phyloP scores from a whole-genome alignment of 2,888 invertebrate genomes.

The Chrysina gloriosa region DNA sequence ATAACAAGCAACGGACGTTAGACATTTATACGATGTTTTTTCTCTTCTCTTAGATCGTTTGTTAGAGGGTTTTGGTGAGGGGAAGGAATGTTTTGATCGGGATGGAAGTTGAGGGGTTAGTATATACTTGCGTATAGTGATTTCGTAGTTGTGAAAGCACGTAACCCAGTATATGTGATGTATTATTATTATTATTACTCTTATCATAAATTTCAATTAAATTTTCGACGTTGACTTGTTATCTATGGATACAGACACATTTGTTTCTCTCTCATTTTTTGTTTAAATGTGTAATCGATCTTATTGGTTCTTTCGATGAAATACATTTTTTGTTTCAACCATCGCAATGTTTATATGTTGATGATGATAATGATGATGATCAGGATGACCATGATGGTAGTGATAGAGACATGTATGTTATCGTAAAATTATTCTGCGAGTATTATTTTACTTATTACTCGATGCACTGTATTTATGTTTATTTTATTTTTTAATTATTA shows the following conservation, averaged over 20 bases:
- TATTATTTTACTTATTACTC: no score
- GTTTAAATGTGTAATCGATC: conserved; percentile 36
- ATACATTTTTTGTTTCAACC: no score
- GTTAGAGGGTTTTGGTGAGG: no score
- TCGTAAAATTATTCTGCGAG: not conserved
- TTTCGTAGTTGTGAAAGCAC: conserved; percentile 39
- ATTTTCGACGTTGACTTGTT: conserved; percentile 35
- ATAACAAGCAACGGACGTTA: conserved; percentile 14
- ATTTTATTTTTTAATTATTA: not conserved
- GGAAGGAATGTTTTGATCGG: no score
- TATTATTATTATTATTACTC: conserved; percentile 19
- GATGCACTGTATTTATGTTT: conserved; percentile 26
- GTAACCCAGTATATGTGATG: conserved; percentile 44
- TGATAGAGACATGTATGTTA: conserved; percentile 8
- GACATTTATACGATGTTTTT: conserved; percentile 11
- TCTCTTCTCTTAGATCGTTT: not conserved
- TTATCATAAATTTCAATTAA: conserved; percentile 2
- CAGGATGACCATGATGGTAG: not conserved
- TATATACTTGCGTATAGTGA: conserved; percentile 29
- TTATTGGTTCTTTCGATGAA: no score
- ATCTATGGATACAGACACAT: conserved; percentile 1
- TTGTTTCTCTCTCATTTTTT: no score
- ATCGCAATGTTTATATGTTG: no score
- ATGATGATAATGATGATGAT: no score
- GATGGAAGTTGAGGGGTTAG: no score